These are phyloP conservation scores for Margarornis squamiger DNA, from an alignment of 2,797 vertebrate species.

Conservation along the genomic window DNA sequence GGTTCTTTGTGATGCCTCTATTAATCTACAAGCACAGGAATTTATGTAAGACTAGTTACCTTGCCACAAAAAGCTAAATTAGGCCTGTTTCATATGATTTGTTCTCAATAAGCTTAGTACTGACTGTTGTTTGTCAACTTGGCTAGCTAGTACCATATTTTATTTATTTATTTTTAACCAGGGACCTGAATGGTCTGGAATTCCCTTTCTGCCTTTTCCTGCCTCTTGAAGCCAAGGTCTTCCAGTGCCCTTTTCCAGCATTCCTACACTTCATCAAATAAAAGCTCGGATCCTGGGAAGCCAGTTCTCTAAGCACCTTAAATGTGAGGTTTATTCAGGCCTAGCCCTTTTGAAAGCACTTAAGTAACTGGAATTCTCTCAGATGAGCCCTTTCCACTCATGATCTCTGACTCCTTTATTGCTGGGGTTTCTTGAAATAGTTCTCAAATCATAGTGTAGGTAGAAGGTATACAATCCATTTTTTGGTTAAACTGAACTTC, in stretches of 20 bases:
- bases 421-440: not conserved
- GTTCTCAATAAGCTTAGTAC: not conserved
- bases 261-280: not conserved
- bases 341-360: not conserved
- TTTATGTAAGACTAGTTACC: not conserved
- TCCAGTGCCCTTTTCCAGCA: not conserved
- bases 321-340: not conserved
- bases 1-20: not conserved
- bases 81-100: not conserved
- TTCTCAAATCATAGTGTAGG: not conserved
- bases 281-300: not conserved
- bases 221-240: not conserved
- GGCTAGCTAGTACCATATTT: not conserved
- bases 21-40: rapidly evolving
- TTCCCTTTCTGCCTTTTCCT: not conserved
- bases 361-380: not conserved
- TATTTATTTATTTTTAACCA: not conserved
- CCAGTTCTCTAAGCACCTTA: not conserved
- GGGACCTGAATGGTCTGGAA: not conserved
- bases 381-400: not conserved
- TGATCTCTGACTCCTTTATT: not conserved
- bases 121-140: not conserved
- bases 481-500: not conserved
- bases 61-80: not conserved
- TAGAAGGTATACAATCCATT: not conserved